These are phyloP conservation scores for Salvelinus alpinus DNA, from an alignment of 2,113 vertebrate species.

Conservation along the genomic window DNA sequence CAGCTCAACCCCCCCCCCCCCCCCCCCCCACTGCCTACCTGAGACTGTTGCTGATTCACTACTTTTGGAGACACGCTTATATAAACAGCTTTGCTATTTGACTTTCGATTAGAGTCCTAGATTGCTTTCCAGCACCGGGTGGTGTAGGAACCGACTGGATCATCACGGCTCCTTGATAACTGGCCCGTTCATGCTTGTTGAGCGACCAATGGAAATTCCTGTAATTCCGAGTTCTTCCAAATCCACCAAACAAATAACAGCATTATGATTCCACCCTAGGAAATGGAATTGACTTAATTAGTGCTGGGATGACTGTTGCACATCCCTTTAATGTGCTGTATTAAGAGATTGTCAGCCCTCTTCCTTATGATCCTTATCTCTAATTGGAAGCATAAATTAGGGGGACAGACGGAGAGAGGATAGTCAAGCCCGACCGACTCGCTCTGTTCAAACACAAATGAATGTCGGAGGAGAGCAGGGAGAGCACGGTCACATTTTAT, in stretches of 20 bases:
- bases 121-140: slow-evolving; percentile 64
- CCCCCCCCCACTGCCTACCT: slow-evolving; percentile 45
- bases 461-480: background rate
- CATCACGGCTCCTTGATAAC: slow-evolving; percentile 41
- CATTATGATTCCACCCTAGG: slow-evolving; percentile 6
- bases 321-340: slow-evolving; percentile 14
- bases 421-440: background rate
- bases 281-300: slow-evolving; percentile 9
- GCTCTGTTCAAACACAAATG: slow-evolving; percentile 4
- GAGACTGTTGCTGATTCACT: slow-evolving; percentile 61
- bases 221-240: slow-evolving; percentile 10
- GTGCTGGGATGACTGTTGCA: background rate
- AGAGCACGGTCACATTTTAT: slow-evolving; percentile 5
- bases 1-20: slow-evolving; percentile 45
- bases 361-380: slow-evolving; percentile 27
- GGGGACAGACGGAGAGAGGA: background rate
- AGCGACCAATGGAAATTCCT: slow-evolving; percentile 17
- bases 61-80: slow-evolving; percentile 58
- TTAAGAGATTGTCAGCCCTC: slow-evolving; percentile 17
- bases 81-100: slow-evolving; percentile 60
- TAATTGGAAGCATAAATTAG: background rate
- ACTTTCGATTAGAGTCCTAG: slow-evolving; percentile 62
- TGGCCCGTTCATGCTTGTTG: slow-evolving; percentile 46
- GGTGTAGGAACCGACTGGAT: slow-evolving; percentile 45
- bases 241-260: background rate